These are phyloP conservation scores for Phengaris alcon DNA, from an alignment of 2,888 invertebrate genomes.

Conservation along the genomic window DNA sequence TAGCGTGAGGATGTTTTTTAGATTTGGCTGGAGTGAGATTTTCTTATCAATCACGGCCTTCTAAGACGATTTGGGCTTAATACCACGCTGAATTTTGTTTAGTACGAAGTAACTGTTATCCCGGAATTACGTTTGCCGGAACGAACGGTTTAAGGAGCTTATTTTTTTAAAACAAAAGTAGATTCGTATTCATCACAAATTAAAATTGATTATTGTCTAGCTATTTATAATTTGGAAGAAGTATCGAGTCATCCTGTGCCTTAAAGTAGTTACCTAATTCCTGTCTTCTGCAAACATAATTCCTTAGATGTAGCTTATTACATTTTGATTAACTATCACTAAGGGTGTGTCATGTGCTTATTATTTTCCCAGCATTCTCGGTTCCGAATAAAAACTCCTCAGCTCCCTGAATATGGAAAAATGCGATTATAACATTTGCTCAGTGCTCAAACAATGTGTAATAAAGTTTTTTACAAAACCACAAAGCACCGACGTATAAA, in stretches of 20 bases:
- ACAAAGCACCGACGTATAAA: constrained; percentile 21
- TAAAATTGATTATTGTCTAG: no score
- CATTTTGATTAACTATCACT: no score
- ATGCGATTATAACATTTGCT: constrained; percentile 18
- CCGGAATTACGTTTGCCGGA: neutral
- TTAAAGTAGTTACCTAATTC: no score
- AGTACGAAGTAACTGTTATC: neutral
- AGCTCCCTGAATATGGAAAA: neutral
- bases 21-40: no score
- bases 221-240: no score
- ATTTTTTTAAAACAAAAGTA: neutral
- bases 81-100: neutral
- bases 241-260: no score
- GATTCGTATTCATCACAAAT: no score
- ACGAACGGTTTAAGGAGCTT: neutral
- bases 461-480: constrained; percentile 13
- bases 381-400: neutral
- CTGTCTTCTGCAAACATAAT: no score
- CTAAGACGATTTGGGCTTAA: neutral
- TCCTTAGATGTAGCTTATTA: no score
- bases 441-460: constrained; percentile 16
- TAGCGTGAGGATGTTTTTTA: no score
- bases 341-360: neutral
- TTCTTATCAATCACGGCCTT: no score
- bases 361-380: neutral